A percentile compares a stretch with the other conserved stretches of the same genome.
phyloP scores from a whole-genome alignment of 2,888 invertebrate genomes.

The Spodoptera exigua region DNA sequence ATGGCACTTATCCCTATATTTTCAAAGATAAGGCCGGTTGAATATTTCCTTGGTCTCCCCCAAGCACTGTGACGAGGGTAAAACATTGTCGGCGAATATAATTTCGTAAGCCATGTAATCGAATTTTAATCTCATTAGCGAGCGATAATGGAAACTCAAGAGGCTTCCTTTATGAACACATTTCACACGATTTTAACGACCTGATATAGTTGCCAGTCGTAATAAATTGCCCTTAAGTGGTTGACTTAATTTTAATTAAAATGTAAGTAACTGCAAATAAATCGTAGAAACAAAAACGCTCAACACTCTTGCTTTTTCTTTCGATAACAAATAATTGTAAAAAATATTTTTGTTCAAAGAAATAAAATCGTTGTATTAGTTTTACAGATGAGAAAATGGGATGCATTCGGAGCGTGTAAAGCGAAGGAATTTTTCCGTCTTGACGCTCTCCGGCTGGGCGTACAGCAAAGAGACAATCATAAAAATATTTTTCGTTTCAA shows the following conservation, averaged over 20 bases:
- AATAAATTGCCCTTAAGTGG: constrained; percentile 36
- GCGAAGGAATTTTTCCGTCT: constrained; percentile 60
- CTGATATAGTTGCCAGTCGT: constrained; percentile 36
- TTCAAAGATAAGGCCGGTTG: constrained; percentile 38
- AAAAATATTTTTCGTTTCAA: constrained; percentile 9
- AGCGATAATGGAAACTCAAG: constrained; percentile 68
- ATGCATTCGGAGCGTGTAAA: constrained; percentile 65
- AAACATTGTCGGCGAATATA: constrained; percentile 61
- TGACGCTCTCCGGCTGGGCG: constrained; percentile 46
- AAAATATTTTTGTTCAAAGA: constrained; percentile 41
- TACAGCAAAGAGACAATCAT: constrained; percentile 29
- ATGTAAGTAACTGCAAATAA: constrained; percentile 9
- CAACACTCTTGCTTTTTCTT: constrained; percentile 21
- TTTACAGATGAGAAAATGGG: constrained; percentile 63
- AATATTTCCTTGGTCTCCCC: constrained; percentile 50
- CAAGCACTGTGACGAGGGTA: constrained; percentile 60
- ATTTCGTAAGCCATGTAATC: constrained; percentile 69
- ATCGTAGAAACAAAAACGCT: constrained; percentile 3
- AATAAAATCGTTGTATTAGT: constrained; percentile 60
- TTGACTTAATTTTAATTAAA: constrained; percentile 27
- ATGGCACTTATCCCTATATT: constrained; percentile 24
- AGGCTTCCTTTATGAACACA: constrained; percentile 58
- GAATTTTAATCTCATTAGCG: constrained; percentile 74
- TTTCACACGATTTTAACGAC: constrained; percentile 57
- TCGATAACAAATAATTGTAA: constrained; percentile 32